Conservation (phyloP, 2,113 vertebrate species). For the Corythornis cristatus region DNA sequence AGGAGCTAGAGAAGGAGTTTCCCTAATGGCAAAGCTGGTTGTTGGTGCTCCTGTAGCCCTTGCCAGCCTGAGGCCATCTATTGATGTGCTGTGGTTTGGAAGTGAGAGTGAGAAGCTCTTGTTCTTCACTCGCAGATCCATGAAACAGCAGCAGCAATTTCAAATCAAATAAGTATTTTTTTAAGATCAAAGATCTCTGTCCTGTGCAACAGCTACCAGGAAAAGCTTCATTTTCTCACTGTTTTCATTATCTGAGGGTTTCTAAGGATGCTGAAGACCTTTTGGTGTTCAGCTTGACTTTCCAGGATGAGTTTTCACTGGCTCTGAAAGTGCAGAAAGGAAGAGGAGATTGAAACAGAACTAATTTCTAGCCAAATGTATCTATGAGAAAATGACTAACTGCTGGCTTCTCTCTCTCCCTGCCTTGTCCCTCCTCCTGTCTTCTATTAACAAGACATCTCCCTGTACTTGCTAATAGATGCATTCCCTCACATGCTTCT, state of each 20-base stretch:
- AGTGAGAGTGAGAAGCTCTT: neutral
- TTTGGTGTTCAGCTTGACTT: neutral
- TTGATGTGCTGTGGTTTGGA: neutral
- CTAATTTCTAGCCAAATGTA: conserved; percentile 35
- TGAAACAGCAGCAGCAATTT: neutral
- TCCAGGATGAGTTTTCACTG: conserved; percentile 7
- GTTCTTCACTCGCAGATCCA: neutral
- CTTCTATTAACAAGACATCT: conserved; percentile 61
- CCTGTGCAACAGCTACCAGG: neutral
- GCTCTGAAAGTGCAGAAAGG: neutral
- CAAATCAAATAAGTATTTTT: neutral
- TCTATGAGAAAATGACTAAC: conserved; percentile 55
- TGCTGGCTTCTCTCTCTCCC: conserved; percentile 47
- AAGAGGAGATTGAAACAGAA: neutral
- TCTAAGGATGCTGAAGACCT: neutral
- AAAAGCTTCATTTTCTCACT: neutral
- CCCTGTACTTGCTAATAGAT: conserved; percentile 60
- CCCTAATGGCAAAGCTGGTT: neutral
- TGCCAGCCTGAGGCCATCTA: neutral
- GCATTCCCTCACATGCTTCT: conserved; percentile 57
- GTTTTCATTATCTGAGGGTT: neutral
- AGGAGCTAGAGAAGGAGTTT: neutral
- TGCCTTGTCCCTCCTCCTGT: conserved; percentile 63
- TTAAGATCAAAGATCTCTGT: neutral
- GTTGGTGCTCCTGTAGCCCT: neutral